Evolutionary conservation across 2,888 invertebrate species (phyloP), one percentile per base, ranked within the genome.

Genomic region (Megalurothrips usitatus): DNA sequence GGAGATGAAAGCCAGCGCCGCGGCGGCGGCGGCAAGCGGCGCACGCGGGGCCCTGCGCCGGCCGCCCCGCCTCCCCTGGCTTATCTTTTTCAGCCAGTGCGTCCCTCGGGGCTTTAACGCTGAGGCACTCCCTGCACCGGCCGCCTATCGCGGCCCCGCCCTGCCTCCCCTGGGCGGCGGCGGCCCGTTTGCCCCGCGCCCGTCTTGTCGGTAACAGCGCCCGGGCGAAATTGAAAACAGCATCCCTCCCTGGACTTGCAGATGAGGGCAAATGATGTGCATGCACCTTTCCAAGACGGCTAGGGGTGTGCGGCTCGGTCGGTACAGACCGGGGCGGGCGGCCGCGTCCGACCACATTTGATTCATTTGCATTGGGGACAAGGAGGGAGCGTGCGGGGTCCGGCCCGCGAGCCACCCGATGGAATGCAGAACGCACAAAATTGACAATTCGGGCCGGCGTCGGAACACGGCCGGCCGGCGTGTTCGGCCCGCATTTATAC

Each of bases 71-170:
- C 34, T 43, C 34, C 3, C 34, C 34, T 43, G 68, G 68, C 68
- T 68, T 68, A 68, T 68, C 68, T 68, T 68, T 68, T 68, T 23
- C 68, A 68, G 68, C 68, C 68, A 23, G 68, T 68, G 68, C 68
- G 68, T 68, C 68, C 23, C 68, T 11, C 26, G 68, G 9, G 68
- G 23, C 68, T 68, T 23, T 68, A 23, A 68, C 23, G 68, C 68
- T 63, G 23, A 19, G 23, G 26, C n/a, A 23, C 52, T 52, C 34
- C 34, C 34, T 52, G 23, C n/a, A 68, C 6, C 23, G 68, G 11
- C 34, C 34, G 52, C n/a, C n/a, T n/a, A n/a, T 43, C 34, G 58
- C 58, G 14, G 58, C 4, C 19, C 34, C 34, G 34, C 34, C 34
- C 34, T 43, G 3, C 34, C 34, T 43, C 34, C 34, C 34, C 34